Percentiles rank a stretch among this genome's conserved stretches.
Evolutionary conservation across 1,140 invertebrate species (phyloP).

Genomic region (Zaprionus davidi): DNA sequence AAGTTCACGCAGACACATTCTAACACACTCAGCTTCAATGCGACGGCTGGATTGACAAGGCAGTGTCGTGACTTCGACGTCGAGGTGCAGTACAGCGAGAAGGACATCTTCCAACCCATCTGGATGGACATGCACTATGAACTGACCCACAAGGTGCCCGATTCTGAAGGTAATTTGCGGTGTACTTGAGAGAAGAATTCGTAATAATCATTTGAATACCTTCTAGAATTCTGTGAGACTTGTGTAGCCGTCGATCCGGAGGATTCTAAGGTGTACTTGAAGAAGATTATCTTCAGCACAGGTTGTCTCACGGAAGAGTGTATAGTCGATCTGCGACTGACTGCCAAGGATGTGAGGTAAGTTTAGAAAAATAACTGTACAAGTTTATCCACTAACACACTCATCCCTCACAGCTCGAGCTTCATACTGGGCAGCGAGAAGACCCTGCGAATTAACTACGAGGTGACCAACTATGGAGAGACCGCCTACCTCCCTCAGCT

Average conservation of each 20-base stretch:
- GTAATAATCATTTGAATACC: background rate
- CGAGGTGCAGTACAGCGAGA: constrained; percentile 70
- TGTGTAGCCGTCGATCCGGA: constrained; percentile 79
- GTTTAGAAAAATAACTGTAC: background rate
- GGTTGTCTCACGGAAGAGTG: constrained; percentile 84
- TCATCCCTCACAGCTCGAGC: constrained; percentile 44
- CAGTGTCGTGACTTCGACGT: constrained; percentile 70
- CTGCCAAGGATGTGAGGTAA: constrained; percentile 61
- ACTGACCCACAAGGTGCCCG: constrained; percentile 69
- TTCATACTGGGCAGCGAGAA: constrained; percentile 84
- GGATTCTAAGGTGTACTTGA: constrained; percentile 71
- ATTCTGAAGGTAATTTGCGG: constrained; percentile 59
- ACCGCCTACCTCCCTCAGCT: constrained; percentile 84
- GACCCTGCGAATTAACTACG: constrained; percentile 75
- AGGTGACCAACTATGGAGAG: constrained; percentile 83
- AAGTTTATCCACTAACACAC: background rate
- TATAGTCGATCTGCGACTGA: constrained; percentile 79
- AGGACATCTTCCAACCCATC: constrained; percentile 84
- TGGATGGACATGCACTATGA: constrained; percentile 83
- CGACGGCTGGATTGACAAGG: constrained; percentile 36
- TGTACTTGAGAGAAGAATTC: background rate
- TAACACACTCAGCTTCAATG: constrained; percentile 73
- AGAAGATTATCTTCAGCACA: constrained; percentile 79
- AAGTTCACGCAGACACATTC: constrained; percentile 60
- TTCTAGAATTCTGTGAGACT: constrained; percentile 74